Conservation (phyloP, 1,140 invertebrate species). For the Andricus grossulariae region DNA sequence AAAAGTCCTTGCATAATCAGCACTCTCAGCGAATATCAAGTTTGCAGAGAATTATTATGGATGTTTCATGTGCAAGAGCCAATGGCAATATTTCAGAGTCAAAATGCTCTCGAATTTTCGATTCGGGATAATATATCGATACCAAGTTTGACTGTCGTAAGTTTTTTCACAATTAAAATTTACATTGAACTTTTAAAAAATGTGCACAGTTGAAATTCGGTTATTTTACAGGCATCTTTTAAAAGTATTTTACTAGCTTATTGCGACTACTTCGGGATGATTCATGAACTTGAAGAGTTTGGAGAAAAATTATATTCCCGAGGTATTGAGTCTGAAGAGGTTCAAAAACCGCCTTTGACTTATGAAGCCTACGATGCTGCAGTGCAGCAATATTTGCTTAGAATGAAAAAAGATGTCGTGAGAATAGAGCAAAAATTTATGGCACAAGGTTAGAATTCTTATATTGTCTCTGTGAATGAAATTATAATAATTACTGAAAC, state of each 20-base stretch:
- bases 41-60: slow-evolving; percentile 71
- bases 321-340: slow-evolving; percentile 37
- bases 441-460: slow-evolving; percentile 63
- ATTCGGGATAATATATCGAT: slow-evolving; percentile 66
- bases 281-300: slow-evolving; percentile 66
- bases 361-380: slow-evolving; percentile 69
- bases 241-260: slow-evolving; percentile 64
- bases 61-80: slow-evolving; percentile 66
- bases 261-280: slow-evolving; percentile 67
- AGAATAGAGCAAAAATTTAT: slow-evolving; percentile 64
- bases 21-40: slow-evolving; percentile 70
- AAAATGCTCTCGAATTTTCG: slow-evolving; percentile 51
- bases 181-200: slow-evolving; percentile 28
- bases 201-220: not conserved
- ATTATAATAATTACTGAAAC: slow-evolving; percentile 21
- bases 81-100: slow-evolving; percentile 65
- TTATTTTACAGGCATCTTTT: slow-evolving; percentile 63
- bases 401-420: slow-evolving; percentile 62
- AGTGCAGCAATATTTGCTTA: slow-evolving; percentile 57
- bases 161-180: slow-evolving; percentile 38
- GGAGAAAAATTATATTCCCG: slow-evolving; percentile 55
- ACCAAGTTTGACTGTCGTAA: slow-evolving; percentile 70
- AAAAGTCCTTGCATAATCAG: slow-evolving; percentile 52
- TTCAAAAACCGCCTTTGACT: slow-evolving; percentile 63
- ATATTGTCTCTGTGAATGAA: not conserved